A percentile compares a stretch with the other conserved stretches of the same genome.
Evolutionary conservation across 2,888 invertebrate species (phyloP).

Genomic region (Drosophila quinaria): DNA sequence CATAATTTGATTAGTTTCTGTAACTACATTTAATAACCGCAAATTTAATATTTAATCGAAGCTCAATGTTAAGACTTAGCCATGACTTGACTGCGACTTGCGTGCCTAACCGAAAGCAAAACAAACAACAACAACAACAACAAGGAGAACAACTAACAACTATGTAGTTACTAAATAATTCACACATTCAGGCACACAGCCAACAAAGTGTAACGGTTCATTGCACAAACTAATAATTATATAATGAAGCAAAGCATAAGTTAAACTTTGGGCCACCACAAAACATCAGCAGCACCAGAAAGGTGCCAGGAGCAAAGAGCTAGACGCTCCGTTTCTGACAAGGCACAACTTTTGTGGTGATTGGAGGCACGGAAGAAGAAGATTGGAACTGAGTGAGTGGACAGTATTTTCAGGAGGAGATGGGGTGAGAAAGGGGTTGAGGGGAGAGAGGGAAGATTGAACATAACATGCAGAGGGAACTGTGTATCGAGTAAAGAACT

Average conservation of each 20-base stretch:
- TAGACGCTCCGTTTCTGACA: not conserved
- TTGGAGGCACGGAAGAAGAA: not conserved
- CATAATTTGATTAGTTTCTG: conserved; percentile 38
- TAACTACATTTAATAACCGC: conserved; percentile 44
- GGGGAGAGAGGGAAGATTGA: not conserved
- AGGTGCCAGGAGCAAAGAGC: not conserved
- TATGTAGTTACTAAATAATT: conserved; percentile 70
- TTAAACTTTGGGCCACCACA: conserved; percentile 36
- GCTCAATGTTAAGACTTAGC: conserved; percentile 36
- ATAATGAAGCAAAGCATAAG: conserved; percentile 69
- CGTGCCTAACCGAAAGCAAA: conserved; percentile 27
- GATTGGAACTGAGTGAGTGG: conserved; percentile 1
- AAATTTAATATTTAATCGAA: conserved; percentile 58
- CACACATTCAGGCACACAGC: conserved; percentile 39
- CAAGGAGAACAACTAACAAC: conserved; percentile 19
- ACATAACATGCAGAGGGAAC: not conserved
- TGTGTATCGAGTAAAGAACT: conserved; percentile 11
- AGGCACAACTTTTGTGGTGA: conserved; percentile 27
- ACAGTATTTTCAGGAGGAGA: not conserved
- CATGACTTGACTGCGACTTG: conserved; percentile 7
- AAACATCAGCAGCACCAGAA: not conserved
- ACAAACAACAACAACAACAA: conserved; percentile 28
- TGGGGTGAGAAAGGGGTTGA: not conserved
- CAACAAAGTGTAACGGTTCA: conserved; percentile 65
- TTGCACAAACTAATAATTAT: conserved; percentile 77